A percentile compares a stretch with the other conserved stretches of the same genome.
Evolutionary conservation across 2,113 vertebrate species (phyloP).

Genomic region (Lutjanus erythropterus): DNA sequence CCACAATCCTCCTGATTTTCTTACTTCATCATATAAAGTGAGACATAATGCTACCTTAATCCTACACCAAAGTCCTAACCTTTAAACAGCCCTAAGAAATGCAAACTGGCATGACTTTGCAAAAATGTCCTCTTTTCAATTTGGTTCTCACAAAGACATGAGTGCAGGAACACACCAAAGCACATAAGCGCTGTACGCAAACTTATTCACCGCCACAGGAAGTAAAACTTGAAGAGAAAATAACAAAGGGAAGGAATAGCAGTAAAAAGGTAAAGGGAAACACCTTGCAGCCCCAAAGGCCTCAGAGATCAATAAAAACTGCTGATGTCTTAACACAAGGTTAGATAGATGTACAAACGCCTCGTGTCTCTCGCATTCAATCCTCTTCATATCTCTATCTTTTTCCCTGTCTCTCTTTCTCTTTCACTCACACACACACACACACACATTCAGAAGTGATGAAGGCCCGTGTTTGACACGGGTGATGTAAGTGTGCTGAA

Average conservation of each 20-base stretch:
- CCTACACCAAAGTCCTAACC: background rate
- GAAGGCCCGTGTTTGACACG: conserved; percentile 52
- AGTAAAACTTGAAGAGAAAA: conserved; percentile 6
- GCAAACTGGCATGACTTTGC: conserved; percentile 17
- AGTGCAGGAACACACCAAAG: background rate
- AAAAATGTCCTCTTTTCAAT: background rate
- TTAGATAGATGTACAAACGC: conserved; percentile 32
- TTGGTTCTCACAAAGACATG: background rate
- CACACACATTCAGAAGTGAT: conserved; percentile 40
- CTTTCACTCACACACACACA: background rate
- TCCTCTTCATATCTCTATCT: conserved; percentile 34
- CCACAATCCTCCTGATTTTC: background rate
- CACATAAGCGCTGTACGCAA: background rate
- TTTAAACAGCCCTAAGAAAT: background rate
- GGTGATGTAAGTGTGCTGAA: conserved; percentile 76
- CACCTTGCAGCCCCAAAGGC: conserved; percentile 4
- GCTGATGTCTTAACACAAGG: conserved; percentile 46
- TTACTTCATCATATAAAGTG: background rate
- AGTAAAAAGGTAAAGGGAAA: conserved; percentile 26
- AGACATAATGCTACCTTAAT: conserved; percentile 17
- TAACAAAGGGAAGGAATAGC: background rate
- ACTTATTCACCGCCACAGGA: background rate
- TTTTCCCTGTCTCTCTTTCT: background rate
- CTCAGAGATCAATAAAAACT: conserved; percentile 51
- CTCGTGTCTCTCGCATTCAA: conserved; percentile 38